Evolutionary conservation across 53 echinoderm and acorn worm genomes (phyloP).

Genomic region (Paracentrotus lividus): DNA sequence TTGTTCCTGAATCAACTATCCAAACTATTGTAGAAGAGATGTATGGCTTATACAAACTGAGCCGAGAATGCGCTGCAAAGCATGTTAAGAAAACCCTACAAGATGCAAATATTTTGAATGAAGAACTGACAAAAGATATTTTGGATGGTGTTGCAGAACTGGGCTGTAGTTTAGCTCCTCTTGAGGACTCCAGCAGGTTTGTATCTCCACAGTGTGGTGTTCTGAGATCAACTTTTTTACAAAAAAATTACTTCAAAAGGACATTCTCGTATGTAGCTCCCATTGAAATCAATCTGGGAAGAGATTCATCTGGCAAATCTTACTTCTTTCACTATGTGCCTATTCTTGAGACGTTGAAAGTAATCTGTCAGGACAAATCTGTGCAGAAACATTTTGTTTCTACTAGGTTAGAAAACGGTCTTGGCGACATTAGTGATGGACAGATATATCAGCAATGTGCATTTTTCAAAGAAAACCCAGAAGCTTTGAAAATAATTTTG

Average conservation of each 20-base stretch:
- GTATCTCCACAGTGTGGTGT: slow-evolving; percentile 42
- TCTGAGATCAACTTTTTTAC: slow-evolving; percentile 32
- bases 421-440: slow-evolving; percentile 61
- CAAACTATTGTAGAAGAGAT: slow-evolving; percentile 57
- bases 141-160: slow-evolving; percentile 60
- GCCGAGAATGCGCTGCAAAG: slow-evolving; percentile 53
- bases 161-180: slow-evolving; percentile 64
- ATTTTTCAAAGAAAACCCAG: slow-evolving; percentile 50
- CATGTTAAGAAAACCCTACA: slow-evolving; percentile 62
- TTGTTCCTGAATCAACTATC: slow-evolving; percentile 59
- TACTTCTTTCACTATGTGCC: slow-evolving; percentile 63
- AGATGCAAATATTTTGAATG: slow-evolving; percentile 54
- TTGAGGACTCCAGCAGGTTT: slow-evolving; percentile 3
- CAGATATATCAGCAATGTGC: slow-evolving; percentile 22
- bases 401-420: slow-evolving; percentile 17
- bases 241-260: slow-evolving; percentile 55
- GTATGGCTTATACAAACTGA: slow-evolving; percentile 39
- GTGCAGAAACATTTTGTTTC: slow-evolving; percentile 48
- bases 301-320: slow-evolving; percentile 32
- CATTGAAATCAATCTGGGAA: slow-evolving; percentile 60
- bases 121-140: slow-evolving; percentile 52
- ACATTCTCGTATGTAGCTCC: slow-evolving; percentile 47
- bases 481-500: slow-evolving; percentile 73
- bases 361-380: slow-evolving; percentile 56
- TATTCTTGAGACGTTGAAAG: slow-evolving; percentile 52